Evolutionary conservation across 2,113 vertebrate species (phyloP).

Genomic region (Piaya cayana): DNA sequence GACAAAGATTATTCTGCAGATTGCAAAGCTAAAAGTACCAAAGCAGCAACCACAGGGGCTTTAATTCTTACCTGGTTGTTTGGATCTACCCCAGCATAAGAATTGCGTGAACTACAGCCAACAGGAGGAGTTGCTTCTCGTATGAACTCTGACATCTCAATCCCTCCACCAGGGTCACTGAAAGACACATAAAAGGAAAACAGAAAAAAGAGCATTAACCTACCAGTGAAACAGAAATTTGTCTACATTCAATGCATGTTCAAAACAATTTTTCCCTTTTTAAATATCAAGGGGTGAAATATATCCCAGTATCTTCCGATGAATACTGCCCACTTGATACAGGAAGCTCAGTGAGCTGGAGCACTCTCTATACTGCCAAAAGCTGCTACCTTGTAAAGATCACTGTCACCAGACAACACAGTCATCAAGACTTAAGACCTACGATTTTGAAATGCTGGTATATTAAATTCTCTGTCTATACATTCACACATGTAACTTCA

Average conservation of each 20-base stretch:
- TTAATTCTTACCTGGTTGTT: conserved; percentile 85
- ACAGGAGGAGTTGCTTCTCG: conserved; percentile 95
- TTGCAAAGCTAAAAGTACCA: background rate
- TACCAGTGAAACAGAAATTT: background rate
- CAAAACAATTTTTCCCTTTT: background rate
- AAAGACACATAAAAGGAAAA: background rate
- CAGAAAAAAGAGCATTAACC: background rate
- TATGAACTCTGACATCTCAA: conserved; percentile 96
- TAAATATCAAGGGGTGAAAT: background rate
- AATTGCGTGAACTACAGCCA: conserved; percentile 98
- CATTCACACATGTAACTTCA: rapidly evolving
- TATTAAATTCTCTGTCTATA: background rate
- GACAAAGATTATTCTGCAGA: background rate
- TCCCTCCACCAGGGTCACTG: conserved; percentile 97
- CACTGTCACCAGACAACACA: background rate
- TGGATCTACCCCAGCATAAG: conserved; percentile 91
- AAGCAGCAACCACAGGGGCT: background rate
- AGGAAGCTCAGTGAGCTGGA: background rate
- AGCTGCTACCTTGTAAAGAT: background rate
- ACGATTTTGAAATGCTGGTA: background rate
- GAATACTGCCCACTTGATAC: background rate
- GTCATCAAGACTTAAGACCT: background rate
- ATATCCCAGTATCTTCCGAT: background rate
- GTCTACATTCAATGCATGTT: background rate
- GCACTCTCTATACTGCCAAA: background rate